Conservation (phyloP, 1,140 invertebrate species). For the Nasonia longicornis region DNA sequence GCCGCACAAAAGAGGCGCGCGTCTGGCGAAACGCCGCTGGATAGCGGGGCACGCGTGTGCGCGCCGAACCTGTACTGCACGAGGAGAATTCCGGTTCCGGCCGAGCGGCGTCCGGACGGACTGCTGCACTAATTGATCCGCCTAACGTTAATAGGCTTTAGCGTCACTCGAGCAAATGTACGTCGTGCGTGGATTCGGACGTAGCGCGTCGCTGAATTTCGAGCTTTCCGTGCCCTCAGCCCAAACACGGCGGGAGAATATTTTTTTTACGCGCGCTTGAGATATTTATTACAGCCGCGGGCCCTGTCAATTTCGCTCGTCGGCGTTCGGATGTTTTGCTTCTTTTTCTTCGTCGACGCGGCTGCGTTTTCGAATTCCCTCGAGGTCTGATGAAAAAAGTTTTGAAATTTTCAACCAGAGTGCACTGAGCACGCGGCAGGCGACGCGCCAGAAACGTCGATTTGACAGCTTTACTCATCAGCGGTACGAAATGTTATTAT, state of each 20-base stretch:
- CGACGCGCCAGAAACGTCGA: background rate
- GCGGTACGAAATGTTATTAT: no score
- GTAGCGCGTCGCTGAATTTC: background rate
- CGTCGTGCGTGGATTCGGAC: background rate
- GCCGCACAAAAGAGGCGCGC: no score
- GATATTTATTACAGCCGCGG: background rate
- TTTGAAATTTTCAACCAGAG: background rate
- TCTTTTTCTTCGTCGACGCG: no score
- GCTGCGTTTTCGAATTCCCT: background rate
- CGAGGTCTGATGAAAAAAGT: background rate
- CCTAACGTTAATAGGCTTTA: conserved; percentile 44
- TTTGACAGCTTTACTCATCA: background rate
- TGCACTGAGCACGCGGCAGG: no score
- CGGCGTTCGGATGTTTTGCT: background rate
- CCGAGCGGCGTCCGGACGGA: background rate
- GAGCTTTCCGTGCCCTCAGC: background rate
- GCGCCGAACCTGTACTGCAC: background rate
- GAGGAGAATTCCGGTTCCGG: conserved; percentile 5
- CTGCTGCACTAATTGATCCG: conserved; percentile 38
- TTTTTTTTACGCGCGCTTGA: background rate
- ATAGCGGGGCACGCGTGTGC: background rate
- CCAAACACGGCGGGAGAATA: no score
- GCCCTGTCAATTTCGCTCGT: background rate
- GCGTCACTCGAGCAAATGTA: conserved; percentile 39
- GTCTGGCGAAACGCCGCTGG: no score